Percentiles rank a stretch among this genome's conserved stretches.
phyloP scores from a whole-genome alignment of 1,140 invertebrate genomes.

The Pectinophora gossypiella region DNA sequence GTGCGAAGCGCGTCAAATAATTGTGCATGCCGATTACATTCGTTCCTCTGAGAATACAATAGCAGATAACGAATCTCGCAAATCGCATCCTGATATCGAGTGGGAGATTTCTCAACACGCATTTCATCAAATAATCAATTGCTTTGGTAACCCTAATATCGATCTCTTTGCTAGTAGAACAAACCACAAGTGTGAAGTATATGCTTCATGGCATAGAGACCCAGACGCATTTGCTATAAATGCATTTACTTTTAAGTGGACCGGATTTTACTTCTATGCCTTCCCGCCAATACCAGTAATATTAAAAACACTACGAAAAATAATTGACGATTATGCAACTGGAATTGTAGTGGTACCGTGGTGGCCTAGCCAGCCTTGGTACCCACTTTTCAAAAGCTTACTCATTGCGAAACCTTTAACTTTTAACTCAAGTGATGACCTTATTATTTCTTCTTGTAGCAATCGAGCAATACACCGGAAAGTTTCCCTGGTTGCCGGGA shows the following conservation, averaged over 20 bases:
- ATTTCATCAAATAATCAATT: neutral
- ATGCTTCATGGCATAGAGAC: neutral
- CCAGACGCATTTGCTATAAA: neutral
- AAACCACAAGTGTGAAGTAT: conserved; percentile 5
- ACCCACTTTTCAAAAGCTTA: conserved; percentile 11
- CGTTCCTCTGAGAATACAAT: too few species aligned
- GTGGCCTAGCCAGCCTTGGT: conserved; percentile 21
- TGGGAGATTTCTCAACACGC: too few species aligned
- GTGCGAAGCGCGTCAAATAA: too few species aligned
- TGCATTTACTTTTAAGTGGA: conserved; percentile 6
- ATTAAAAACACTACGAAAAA: neutral
- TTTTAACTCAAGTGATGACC: neutral
- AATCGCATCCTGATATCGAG: too few species aligned
- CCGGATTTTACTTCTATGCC: neutral
- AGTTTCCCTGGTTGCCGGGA: conserved; percentile 19
- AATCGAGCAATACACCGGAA: conserved; percentile 7
- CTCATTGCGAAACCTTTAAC: neutral
- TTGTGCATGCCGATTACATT: too few species aligned
- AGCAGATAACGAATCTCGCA: too few species aligned
- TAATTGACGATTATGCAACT: conserved; percentile 12
- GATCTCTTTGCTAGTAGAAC: neutral
- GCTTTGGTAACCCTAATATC: neutral
- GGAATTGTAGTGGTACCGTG: conserved; percentile 19
- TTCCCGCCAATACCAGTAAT: conserved; percentile 17
- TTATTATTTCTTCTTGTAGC: conserved; percentile 14